A percentile compares a stretch with the other conserved stretches of the same genome.
Conservation (phyloP, 2,888 invertebrate species). For the Idaea straminata region DNA sequence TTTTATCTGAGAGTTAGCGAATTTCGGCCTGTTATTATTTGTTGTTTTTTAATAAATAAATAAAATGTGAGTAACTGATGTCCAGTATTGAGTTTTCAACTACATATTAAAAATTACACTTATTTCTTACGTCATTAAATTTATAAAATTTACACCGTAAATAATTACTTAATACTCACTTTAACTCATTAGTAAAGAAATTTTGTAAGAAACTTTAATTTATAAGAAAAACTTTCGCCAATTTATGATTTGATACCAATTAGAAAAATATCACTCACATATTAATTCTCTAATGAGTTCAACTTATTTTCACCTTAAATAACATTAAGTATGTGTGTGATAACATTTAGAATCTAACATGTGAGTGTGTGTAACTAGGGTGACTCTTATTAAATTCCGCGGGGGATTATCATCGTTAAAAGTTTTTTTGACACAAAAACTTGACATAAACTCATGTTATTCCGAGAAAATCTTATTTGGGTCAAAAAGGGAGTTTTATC, state of each 20-base stretch:
- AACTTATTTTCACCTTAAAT: not conserved
- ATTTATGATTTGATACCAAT: not conserved
- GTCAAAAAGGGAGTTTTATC: constrained; percentile 51
- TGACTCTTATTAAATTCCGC: constrained; percentile 35
- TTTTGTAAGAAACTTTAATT: not conserved
- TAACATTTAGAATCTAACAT: not conserved
- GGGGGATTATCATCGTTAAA: constrained; percentile 35
- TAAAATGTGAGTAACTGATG: too few species aligned
- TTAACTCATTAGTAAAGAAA: not conserved
- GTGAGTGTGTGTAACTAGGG: constrained; percentile 22
- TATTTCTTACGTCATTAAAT: not conserved
- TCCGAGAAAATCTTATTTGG: constrained; percentile 58
- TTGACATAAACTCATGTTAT: constrained; percentile 28
- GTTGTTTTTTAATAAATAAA: too few species aligned
- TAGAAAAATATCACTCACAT: not conserved
- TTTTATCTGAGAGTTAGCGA: too few species aligned
- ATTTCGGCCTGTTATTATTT: too few species aligned
- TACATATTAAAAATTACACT: not conserved
- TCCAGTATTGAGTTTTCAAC: too few species aligned
- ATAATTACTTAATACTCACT: not conserved
- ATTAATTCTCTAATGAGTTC: not conserved
- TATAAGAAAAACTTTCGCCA: not conserved
- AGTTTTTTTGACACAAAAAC: constrained; percentile 28
- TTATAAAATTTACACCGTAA: not conserved
- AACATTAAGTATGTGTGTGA: not conserved